Conservation (phyloP, 2,888 invertebrate genomes). For the Athalia circularis region DNA sequence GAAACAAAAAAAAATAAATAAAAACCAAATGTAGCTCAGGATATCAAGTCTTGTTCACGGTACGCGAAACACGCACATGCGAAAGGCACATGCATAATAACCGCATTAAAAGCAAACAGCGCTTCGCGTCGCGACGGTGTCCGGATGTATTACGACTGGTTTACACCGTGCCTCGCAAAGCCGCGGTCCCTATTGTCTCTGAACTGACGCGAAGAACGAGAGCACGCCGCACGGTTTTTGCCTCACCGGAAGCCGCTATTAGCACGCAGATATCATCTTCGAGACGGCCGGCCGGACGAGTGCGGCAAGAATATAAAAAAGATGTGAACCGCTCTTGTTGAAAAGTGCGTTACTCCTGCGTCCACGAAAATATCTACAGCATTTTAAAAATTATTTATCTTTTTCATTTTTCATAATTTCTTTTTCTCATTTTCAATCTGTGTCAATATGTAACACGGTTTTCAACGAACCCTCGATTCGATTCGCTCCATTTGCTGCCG, state of each 20-base stretch:
- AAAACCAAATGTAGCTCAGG: not conserved
- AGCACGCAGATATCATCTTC: slow-evolving; percentile 36
- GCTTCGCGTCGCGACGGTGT: not conserved
- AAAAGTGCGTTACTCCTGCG: not conserved
- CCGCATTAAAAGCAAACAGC: not conserved
- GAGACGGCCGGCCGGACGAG: not conserved
- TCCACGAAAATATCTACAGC: not conserved
- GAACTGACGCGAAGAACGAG: slow-evolving; percentile 29
- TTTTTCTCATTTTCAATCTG: no score
- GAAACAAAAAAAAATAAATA: not conserved
- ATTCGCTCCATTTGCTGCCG: no score
- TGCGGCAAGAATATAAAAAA: slow-evolving; percentile 19
- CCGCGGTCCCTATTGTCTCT: slow-evolving; percentile 34
- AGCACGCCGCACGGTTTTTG: slow-evolving; percentile 29
- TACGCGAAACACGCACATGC: slow-evolving; percentile 1
- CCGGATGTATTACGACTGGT: slow-evolving; percentile 23
- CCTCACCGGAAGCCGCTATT: slow-evolving; percentile 39
- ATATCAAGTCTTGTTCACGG: slow-evolving; percentile 33
- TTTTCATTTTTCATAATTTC: no score
- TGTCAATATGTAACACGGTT: no score
- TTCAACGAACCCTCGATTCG: no score
- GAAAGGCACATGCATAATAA: not conserved
- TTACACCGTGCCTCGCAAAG: slow-evolving; percentile 7
- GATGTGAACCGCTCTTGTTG: slow-evolving; percentile 3
- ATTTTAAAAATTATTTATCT: no score